Evolutionary conservation across 2,888 invertebrate genomes (phyloP).

Genomic region (Myopa tessellatipennis): DNA sequence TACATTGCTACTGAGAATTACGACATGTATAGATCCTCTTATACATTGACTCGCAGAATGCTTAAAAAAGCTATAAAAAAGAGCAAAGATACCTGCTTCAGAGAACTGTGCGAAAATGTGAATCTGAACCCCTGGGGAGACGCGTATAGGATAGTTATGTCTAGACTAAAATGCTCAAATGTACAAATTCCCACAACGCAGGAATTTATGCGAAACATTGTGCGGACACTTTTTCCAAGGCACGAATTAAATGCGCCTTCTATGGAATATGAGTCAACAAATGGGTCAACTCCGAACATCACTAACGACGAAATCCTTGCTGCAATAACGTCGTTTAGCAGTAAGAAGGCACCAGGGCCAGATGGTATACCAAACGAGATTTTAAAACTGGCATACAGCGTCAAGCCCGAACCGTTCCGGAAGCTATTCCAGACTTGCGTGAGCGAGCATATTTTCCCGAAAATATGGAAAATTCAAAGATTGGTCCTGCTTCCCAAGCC

Average conservation of each 20-base stretch:
- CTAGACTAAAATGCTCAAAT: background rate
- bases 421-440: background rate
- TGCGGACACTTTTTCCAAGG: too few relatives aligned
- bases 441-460: background rate
- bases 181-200: background rate
- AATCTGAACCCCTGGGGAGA: too few relatives aligned
- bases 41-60: too few relatives aligned
- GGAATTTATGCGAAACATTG: background rate
- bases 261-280: too few relatives aligned
- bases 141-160: background rate
- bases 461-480: background rate
- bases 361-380: background rate
- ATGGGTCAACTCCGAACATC: background rate
- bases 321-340: background rate
- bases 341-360: background rate
- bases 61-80: too few relatives aligned
- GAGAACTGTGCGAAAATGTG: too few relatives aligned
- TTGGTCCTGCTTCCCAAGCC: background rate
- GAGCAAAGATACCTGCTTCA: too few relatives aligned
- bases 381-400: background rate
- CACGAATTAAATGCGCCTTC: too few relatives aligned
- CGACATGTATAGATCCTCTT: too few relatives aligned
- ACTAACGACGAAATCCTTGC: background rate
- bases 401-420: background rate
- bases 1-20: too few relatives aligned